Evolutionary conservation across 2,888 invertebrate genomes (phyloP).

Genomic region (Meteorus cinctellus): DNA sequence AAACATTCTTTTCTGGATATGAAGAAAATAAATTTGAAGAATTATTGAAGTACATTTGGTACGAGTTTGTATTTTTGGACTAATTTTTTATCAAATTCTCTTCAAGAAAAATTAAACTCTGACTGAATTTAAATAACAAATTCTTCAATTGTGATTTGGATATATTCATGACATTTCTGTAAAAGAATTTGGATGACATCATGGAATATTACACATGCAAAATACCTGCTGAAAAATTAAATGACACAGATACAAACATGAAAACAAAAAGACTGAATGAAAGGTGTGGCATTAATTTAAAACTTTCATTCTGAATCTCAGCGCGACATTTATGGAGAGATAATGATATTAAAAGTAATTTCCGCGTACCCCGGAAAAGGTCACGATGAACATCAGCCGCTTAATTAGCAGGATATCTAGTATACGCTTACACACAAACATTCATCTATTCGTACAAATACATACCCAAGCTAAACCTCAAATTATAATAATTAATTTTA

Average conservation of each 20-base stretch:
- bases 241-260: neutral
- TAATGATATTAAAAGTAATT: slow-evolving; percentile 55
- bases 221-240: neutral
- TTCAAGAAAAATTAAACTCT: too few relatives aligned
- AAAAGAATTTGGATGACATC: neutral
- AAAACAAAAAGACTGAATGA: neutral
- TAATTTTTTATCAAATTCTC: too few relatives aligned
- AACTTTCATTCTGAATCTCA: slow-evolving; percentile 15
- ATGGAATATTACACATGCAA: neutral
- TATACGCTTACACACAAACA: neutral
- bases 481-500: slow-evolving; percentile 20
- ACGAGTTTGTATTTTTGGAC: too few relatives aligned
- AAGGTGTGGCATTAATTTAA: slow-evolving; percentile 15
- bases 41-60: too few relatives aligned
- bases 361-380: slow-evolving; percentile 42
- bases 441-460: neutral
- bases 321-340: slow-evolving; percentile 20
- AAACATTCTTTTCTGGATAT: too few relatives aligned
- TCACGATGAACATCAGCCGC: slow-evolving; percentile 44
- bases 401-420: slow-evolving; percentile 54
- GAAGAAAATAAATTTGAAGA: too few relatives aligned
- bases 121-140: too few relatives aligned
- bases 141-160: too few relatives aligned
- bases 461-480: slow-evolving; percentile 18
- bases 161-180: too few relatives aligned